These are phyloP conservation scores for Cheilosia soror DNA, from an alignment of 2,888 invertebrate species.

Conservation along the genomic window DNA sequence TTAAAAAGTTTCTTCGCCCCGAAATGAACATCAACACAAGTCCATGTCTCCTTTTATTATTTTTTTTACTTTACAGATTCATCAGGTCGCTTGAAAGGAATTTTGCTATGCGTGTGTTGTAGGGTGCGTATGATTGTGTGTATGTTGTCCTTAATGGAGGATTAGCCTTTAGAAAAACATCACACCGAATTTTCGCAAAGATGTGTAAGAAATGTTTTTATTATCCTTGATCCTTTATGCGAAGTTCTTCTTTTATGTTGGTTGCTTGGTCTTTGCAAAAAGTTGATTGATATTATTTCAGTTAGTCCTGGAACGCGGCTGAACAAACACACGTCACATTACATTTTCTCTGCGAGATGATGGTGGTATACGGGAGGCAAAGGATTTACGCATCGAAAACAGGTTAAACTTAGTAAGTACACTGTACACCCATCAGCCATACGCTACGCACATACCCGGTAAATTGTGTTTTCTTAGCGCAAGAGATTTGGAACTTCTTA, in stretches of 20 bases:
- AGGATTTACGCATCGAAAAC: conserved; percentile 62
- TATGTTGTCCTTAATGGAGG: conserved; percentile 72
- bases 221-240: conserved; percentile 69
- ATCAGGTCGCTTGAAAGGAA: conserved; percentile 29
- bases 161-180: conserved; percentile 71
- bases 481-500: conserved; percentile 68
- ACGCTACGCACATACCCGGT: not conserved
- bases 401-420: conserved; percentile 65
- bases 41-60: conserved; percentile 9
- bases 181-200: conserved; percentile 66
- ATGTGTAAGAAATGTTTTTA: conserved; percentile 69
- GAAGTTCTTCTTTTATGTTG: conserved; percentile 10
- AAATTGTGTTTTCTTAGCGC: conserved; percentile 62
- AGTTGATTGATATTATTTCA: conserved; percentile 75
- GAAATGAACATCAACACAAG: conserved; percentile 60
- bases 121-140: conserved; percentile 40
- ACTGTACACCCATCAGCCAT: not conserved
- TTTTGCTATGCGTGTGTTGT: conserved; percentile 24
- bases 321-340: conserved; percentile 67
- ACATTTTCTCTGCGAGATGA: conserved; percentile 12
- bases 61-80: conserved; percentile 3
- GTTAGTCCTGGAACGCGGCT: conserved; percentile 70
- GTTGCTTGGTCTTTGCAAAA: conserved; percentile 43
- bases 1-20: conserved; percentile 62
- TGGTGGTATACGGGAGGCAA: conserved; percentile 11